phyloP scores from a whole-genome alignment of 2,888 invertebrate genomes.

The Allygus modestus region DNA sequence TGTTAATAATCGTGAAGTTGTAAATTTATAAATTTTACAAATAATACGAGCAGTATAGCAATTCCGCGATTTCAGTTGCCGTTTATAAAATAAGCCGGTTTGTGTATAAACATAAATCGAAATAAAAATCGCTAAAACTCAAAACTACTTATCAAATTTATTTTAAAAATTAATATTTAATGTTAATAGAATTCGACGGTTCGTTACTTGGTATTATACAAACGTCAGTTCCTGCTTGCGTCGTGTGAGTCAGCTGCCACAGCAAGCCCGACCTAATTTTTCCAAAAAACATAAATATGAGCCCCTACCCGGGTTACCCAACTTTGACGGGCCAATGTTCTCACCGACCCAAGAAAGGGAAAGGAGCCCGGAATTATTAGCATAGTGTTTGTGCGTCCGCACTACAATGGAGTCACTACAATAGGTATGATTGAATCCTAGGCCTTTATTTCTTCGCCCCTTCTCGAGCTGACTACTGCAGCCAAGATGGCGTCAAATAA shows the following conservation, averaged over 20 bases:
- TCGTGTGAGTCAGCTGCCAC: neutral
- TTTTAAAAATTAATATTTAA: too few relatives aligned
- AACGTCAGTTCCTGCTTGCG: too few relatives aligned
- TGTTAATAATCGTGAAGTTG: too few relatives aligned
- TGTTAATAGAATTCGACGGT: too few relatives aligned
- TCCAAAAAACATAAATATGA: neutral
- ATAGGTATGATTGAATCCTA: constrained; percentile 57
- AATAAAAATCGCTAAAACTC: too few relatives aligned
- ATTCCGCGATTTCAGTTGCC: too few relatives aligned
- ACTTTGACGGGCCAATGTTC: neutral
- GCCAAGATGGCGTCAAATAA: constrained; percentile 58
- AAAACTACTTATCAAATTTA: too few relatives aligned
- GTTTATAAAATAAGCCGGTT: too few relatives aligned
- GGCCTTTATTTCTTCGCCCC: constrained; percentile 55
- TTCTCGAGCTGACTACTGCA: constrained; percentile 46
- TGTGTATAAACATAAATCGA: too few relatives aligned
- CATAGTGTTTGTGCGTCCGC: constrained; percentile 52
- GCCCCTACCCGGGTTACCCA: constrained; percentile 1
- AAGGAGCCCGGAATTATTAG: constrained; percentile 39
- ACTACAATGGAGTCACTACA: constrained; percentile 49
- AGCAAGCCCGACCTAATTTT: constrained; percentile 25
- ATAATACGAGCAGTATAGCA: too few relatives aligned
- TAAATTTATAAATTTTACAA: too few relatives aligned
- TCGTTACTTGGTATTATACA: too few relatives aligned
- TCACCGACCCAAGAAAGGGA: neutral